Conservation (phyloP, 1,140 invertebrate genomes). For the Papilio glaucus region DNA sequence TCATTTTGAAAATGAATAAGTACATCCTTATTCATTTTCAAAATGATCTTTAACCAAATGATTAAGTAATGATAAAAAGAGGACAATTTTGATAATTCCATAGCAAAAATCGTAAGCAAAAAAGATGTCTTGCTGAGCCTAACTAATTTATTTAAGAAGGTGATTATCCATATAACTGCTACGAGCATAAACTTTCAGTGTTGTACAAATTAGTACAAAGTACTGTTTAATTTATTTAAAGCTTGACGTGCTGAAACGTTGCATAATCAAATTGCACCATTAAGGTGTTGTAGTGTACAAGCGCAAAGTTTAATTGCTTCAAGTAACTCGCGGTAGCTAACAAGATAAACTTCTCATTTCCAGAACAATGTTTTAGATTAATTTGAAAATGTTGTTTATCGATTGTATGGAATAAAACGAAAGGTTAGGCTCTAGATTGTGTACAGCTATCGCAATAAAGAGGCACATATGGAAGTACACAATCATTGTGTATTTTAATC, state of each 20-base stretch:
- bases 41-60: too few species aligned
- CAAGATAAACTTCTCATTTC: slow-evolving; percentile 10
- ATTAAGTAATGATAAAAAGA: too few species aligned
- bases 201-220: slow-evolving; percentile 7
- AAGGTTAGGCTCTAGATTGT: too few species aligned
- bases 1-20: too few species aligned
- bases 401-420: too few species aligned
- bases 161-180: neutral
- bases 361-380: slow-evolving; percentile 10
- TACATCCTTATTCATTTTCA: too few species aligned
- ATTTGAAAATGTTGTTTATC: neutral
- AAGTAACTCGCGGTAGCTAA: slow-evolving; percentile 21
- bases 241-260: neutral
- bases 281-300: slow-evolving; percentile 23
- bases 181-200: neutral
- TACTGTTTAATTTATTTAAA: slow-evolving; percentile 5
- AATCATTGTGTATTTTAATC: too few species aligned
- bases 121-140: too few species aligned
- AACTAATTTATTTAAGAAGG: neutral
- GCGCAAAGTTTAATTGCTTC: slow-evolving; percentile 25
- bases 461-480: too few species aligned
- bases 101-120: too few species aligned
- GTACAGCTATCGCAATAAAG: too few species aligned
- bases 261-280: slow-evolving; percentile 13
- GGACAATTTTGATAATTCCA: too few species aligned